A percentile compares a stretch with the other conserved stretches of the same genome.
Conservation (phyloP, 2,888 invertebrate species). For the Oegoconia quadripuncta region DNA sequence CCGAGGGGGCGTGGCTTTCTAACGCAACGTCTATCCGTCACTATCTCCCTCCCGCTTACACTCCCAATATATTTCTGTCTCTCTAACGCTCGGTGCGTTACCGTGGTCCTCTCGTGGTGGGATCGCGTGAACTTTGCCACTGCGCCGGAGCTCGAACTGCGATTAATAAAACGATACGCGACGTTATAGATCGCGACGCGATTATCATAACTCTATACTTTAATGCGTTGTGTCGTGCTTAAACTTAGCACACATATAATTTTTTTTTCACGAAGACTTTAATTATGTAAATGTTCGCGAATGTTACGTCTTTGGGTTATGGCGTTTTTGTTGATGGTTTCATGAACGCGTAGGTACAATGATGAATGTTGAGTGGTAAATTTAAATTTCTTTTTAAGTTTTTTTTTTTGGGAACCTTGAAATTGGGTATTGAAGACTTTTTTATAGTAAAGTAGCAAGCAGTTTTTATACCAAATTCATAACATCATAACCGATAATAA, state of each 20-base stretch:
- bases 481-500: too few species aligned
- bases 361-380: neutral
- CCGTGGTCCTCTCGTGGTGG: constrained; percentile 59
- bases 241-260: constrained; percentile 26
- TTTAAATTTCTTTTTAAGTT: neutral
- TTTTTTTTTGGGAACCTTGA: too few species aligned
- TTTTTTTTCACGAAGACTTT: constrained; percentile 20
- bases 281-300: constrained; percentile 22
- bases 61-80: constrained; percentile 29
- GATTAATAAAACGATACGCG: constrained; percentile 68
- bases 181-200: constrained; percentile 65
- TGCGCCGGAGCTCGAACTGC: constrained; percentile 41
- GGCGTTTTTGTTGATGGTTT: neutral
- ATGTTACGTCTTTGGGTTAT: neutral
- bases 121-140: constrained; percentile 74
- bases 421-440: too few species aligned
- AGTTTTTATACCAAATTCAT: too few species aligned
- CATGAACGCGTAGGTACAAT: neutral
- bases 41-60: constrained; percentile 40
- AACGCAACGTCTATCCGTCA: constrained; percentile 69
- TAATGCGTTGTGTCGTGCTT: constrained; percentile 32
- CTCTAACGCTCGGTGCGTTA: constrained; percentile 66
- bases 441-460: too few species aligned
- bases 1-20: constrained; percentile 68
- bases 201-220: constrained; percentile 56